phyloP scores from a whole-genome alignment of 1,140 invertebrate genomes.

The Drosophila asahinai region DNA sequence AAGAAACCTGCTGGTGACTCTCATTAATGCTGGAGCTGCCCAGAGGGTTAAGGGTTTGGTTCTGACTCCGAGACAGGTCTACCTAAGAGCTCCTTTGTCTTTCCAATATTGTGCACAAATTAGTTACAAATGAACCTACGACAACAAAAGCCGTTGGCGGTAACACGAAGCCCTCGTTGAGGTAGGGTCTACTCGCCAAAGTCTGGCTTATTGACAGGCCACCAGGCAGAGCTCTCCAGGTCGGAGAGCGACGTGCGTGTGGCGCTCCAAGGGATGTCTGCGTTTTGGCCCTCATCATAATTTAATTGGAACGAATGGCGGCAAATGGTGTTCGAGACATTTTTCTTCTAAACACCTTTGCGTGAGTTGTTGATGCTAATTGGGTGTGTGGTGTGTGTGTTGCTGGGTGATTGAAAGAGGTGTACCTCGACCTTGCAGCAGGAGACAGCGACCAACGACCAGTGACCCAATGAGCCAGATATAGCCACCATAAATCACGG shows the following conservation, averaged over 20 bases:
- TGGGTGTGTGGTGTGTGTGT: conserved; percentile 9
- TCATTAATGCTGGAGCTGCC: neutral
- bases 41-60: conserved; percentile 16
- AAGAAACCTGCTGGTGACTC: too few species aligned
- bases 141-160: conserved; percentile 69
- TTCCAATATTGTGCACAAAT: conserved; percentile 76
- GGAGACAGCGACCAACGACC: neutral
- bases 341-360: conserved; percentile 54
- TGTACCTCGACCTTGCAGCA: conserved; percentile 17
- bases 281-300: conserved; percentile 40
- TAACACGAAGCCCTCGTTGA: conserved; percentile 65
- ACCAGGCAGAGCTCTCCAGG: conserved; percentile 13
- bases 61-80: conserved; percentile 1
- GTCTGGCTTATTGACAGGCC: conserved; percentile 49
- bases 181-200: conserved; percentile 18
- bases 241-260: conserved; percentile 41
- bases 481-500: conserved; percentile 19
- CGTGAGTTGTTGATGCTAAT: conserved; percentile 54
- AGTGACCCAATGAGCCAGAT: conserved; percentile 33
- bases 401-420: conserved; percentile 2
- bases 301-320: conserved; percentile 47
- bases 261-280: conserved; percentile 44
- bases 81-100: conserved; percentile 60
- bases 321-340: conserved; percentile 30
- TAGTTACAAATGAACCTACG: conserved; percentile 80